phyloP scores from a whole-genome alignment of 1,140 invertebrate genomes.

The Bombus superbus region DNA sequence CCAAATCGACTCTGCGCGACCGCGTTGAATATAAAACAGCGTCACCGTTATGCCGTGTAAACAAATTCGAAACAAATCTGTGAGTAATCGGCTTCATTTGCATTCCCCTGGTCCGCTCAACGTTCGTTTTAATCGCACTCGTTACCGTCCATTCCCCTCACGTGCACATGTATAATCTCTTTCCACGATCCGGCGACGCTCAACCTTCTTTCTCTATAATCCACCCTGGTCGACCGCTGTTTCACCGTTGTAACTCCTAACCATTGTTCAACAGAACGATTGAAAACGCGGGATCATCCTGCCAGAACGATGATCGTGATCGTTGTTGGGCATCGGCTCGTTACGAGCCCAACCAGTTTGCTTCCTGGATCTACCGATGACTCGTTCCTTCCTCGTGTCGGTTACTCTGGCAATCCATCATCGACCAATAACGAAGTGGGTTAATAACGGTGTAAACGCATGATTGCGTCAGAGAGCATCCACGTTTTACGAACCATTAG shows the following conservation, averaged over 20 bases:
- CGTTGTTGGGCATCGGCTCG: constrained; percentile 26
- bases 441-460: constrained; percentile 57
- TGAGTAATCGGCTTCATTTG: constrained; percentile 11
- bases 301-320: constrained; percentile 39
- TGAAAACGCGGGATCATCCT: constrained; percentile 20
- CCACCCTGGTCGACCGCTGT: too few species aligned
- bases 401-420: constrained; percentile 55
- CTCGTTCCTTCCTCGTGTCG: constrained; percentile 22
- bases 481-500: constrained; percentile 52
- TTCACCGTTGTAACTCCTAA: not conserved
- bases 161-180: not conserved
- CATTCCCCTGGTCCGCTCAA: not conserved
- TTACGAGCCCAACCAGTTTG: constrained; percentile 16
- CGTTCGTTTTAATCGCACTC: constrained; percentile 20
- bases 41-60: not conserved
- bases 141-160: not conserved
- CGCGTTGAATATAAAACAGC: constrained; percentile 26
- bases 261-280: not conserved
- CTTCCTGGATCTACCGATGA: constrained; percentile 42
- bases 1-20: not conserved
- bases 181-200: not conserved
- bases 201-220: not conserved
- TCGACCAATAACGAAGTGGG: constrained; percentile 59
- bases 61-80: constrained; percentile 35
- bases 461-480: constrained; percentile 40